Conservation (phyloP, 2,113 vertebrate genomes). For the Microtus oregoni region DNA sequence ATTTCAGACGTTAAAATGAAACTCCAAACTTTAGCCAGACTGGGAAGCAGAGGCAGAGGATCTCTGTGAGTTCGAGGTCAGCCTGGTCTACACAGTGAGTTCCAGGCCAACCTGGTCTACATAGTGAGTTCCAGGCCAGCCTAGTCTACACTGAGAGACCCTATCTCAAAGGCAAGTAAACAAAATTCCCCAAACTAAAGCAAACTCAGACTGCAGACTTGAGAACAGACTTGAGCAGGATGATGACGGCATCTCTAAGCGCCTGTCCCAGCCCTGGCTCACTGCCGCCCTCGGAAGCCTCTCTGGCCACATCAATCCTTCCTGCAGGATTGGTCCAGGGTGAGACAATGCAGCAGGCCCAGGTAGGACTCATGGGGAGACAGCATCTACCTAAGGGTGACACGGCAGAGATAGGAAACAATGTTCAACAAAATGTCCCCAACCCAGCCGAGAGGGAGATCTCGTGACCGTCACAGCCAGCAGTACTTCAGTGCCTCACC, state of each 20-base stretch:
- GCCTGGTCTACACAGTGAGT: too few relatives aligned
- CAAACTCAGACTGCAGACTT: background rate
- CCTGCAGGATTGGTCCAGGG: background rate
- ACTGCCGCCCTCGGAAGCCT: background rate
- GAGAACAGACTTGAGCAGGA: accelerated
- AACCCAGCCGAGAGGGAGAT: background rate
- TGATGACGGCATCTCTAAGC: accelerated
- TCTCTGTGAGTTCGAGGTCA: background rate
- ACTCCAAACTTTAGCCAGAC: background rate
- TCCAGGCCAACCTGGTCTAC: too few relatives aligned
- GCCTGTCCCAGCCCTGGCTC: background rate
- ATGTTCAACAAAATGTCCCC: background rate
- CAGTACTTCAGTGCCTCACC: background rate
- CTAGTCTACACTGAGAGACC: background rate
- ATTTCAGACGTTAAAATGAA: background rate
- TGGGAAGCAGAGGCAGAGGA: background rate
- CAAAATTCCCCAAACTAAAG: background rate
- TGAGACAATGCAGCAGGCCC: background rate
- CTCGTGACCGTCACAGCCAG: background rate
- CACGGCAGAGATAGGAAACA: background rate
- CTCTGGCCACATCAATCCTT: background rate
- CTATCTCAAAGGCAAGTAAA: background rate
- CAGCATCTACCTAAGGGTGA: background rate
- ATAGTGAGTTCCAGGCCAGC: background rate
- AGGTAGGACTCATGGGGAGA: background rate